phyloP scores from a whole-genome alignment of 2,113 vertebrate genomes.

The Plecturocebus donacophilus region DNA sequence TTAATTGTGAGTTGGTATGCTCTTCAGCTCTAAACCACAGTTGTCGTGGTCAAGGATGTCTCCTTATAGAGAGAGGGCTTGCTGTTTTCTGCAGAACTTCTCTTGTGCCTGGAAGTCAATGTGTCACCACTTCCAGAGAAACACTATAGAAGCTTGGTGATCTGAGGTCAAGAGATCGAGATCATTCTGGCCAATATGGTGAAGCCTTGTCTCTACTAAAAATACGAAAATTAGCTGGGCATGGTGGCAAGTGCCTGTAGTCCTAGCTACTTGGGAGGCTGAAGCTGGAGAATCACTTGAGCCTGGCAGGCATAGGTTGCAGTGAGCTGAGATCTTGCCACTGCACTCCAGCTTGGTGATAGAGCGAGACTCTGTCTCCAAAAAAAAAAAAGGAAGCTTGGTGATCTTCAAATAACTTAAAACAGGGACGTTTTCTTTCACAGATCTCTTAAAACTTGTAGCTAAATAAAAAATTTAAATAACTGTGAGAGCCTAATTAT shows the following conservation, averaged over 20 bases:
- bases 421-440: not conserved
- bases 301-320: too few relatives aligned
- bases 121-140: not conserved
- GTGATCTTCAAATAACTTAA: not conserved
- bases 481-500: not conserved
- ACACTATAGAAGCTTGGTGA: not conserved
- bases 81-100: not conserved
- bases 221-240: too few relatives aligned
- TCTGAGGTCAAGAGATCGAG: not conserved
- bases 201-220: too few relatives aligned
- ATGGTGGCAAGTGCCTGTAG: too few relatives aligned
- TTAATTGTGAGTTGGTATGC: not conserved
- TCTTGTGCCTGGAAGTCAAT: not conserved
- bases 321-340: too few relatives aligned
- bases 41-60: not conserved
- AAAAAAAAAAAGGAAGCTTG: not conserved
- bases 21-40: not conserved
- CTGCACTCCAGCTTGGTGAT: too few relatives aligned
- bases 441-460: not conserved
- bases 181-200: too few relatives aligned
- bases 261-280: too few relatives aligned
- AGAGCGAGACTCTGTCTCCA: too few relatives aligned
- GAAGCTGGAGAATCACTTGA: too few relatives aligned
- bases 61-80: not conserved
- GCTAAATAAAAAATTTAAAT: not conserved